Conservation (phyloP, 2,797 vertebrate genomes). For the Smutsia gigantea region DNA sequence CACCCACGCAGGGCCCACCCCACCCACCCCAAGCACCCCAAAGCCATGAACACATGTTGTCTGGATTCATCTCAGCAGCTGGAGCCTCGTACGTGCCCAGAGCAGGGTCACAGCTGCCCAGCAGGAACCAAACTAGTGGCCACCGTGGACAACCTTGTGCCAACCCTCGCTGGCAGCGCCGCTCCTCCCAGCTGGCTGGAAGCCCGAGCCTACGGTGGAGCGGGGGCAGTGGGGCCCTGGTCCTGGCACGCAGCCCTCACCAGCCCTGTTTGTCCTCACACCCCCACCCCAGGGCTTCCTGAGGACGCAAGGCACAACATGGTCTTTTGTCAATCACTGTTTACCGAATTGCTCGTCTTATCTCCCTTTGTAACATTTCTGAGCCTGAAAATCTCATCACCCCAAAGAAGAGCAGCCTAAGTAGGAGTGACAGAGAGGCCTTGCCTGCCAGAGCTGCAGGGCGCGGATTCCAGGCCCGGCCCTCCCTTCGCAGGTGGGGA, state of each 20-base stretch:
- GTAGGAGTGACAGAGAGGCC: accelerated
- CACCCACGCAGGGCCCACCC: background rate
- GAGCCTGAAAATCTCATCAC: accelerated
- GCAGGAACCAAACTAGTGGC: too few species aligned
- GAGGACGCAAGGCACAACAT: too few species aligned
- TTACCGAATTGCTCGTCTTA: accelerated
- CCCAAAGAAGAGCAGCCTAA: accelerated
- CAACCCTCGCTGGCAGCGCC: accelerated
- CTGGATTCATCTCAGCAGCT: background rate
- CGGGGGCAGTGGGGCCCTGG: background rate
- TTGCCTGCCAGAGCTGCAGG: background rate
- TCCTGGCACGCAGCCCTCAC: background rate
- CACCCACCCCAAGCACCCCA: background rate
- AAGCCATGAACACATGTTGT: background rate
- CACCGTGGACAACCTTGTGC: too few species aligned
- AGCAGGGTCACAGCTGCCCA: too few species aligned
- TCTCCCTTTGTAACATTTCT: background rate
- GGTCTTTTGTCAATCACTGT: background rate
- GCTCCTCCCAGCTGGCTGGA: accelerated
- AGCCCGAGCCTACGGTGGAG: background rate
- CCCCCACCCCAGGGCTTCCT: background rate
- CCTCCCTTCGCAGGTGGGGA: background rate
- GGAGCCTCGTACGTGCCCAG: accelerated
- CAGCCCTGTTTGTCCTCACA: background rate
- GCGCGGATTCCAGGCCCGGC: accelerated